Evolutionary conservation across 2,888 invertebrate genomes (phyloP).

Genomic region (Cremastinae sp.): DNA sequence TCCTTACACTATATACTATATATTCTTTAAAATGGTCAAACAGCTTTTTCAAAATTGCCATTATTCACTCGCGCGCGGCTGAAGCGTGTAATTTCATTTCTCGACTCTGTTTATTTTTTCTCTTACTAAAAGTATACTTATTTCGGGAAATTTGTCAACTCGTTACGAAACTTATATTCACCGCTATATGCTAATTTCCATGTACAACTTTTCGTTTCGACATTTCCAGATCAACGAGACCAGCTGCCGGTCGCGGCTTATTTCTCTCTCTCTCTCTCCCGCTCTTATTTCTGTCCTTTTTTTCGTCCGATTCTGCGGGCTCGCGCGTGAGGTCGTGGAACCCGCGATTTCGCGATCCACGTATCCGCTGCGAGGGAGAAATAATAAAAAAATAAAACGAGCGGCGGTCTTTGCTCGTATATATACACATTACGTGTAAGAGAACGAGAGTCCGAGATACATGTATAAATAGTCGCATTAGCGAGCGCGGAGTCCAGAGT

Average conservation of each 20-base stretch:
- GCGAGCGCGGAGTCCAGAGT: constrained; percentile 1
- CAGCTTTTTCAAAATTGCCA: constrained; percentile 10
- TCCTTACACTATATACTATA: constrained; percentile 61
- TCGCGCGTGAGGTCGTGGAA: constrained; percentile 48
- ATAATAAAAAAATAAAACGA: not conserved
- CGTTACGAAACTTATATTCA: not conserved
- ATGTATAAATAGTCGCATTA: constrained; percentile 30
- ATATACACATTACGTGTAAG: no score
- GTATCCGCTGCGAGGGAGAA: constrained; percentile 9
- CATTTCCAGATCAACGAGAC: not conserved
- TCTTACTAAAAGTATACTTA: no score
- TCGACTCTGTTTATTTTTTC: no score
- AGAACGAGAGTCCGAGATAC: not conserved
- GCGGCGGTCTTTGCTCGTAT: not conserved
- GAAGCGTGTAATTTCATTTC: no score
- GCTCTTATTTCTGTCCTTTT: not conserved
- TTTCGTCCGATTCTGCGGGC: constrained; percentile 40
- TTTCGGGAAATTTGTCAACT: not conserved
- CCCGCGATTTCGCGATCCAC: constrained; percentile 38
- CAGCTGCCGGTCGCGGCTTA: constrained; percentile 17
- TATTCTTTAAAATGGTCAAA: constrained; percentile 4
- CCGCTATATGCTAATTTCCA: constrained; percentile 1
- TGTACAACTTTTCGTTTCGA: constrained; percentile 24
- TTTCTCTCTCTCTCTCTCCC: no score
- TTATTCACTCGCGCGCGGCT: not conserved